phyloP scores from a whole-genome alignment of 2,113 vertebrate genomes.

The Colaptes auratus region DNA sequence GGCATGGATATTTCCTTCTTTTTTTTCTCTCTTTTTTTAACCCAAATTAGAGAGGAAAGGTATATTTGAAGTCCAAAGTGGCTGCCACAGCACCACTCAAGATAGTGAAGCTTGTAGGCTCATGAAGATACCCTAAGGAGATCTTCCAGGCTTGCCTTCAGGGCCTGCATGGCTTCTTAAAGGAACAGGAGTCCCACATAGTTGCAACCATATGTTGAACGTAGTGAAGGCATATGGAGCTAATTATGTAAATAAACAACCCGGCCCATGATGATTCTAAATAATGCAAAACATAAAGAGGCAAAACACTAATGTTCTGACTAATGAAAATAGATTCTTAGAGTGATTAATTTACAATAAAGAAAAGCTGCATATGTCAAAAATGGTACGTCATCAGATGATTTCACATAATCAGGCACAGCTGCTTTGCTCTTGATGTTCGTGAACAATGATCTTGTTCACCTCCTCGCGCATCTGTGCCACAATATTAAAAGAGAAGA shows the following conservation, averaged over 20 bases:
- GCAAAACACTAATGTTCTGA: constrained; percentile 18
- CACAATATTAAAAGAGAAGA: background rate
- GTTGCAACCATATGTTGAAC: background rate
- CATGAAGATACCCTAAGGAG: background rate
- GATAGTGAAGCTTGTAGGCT: background rate
- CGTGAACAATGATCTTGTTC: constrained; percentile 7
- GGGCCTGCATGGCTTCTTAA: background rate
- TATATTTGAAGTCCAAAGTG: background rate
- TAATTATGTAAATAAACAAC: constrained; percentile 35
- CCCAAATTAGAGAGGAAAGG: background rate
- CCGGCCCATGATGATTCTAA: constrained; percentile 38
- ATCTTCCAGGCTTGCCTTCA: background rate
- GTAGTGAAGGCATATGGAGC: background rate
- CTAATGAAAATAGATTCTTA: constrained; percentile 64
- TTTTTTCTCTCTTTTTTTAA: background rate
- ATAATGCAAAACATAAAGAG: constrained; percentile 65
- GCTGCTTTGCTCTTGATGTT: constrained; percentile 39
- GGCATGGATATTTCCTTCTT: background rate
- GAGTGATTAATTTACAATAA: constrained; percentile 45
- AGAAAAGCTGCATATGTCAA: constrained; percentile 44
- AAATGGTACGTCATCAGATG: constrained; percentile 41
- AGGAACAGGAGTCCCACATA: background rate
- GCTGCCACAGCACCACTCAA: fast-evolving
- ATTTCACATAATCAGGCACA: constrained; percentile 33
- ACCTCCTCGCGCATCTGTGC: constrained; percentile 4